A percentile compares a stretch with the other conserved stretches of the same genome.
phyloP scores from a whole-genome alignment of 2,797 vertebrate genomes.

The Schizothorax lantsangensis region DNA sequence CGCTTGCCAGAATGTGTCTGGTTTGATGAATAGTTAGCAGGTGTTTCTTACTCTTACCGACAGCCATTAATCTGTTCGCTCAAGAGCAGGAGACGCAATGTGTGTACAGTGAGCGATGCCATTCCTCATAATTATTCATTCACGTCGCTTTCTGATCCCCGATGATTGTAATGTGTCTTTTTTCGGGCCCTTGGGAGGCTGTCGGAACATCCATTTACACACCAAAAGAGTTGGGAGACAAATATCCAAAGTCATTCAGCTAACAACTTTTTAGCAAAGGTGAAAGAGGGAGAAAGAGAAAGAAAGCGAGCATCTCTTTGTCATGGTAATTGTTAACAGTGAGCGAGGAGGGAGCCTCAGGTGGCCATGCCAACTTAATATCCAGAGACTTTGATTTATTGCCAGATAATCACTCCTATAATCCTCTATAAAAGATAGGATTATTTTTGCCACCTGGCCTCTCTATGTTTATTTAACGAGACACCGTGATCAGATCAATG shows the following conservation, averaged over 20 bases:
- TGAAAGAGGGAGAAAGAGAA: slow-evolving; percentile 33
- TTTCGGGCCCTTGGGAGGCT: slow-evolving; percentile 43
- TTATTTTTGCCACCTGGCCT: slow-evolving; percentile 61
- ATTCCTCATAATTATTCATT: slow-evolving; percentile 66
- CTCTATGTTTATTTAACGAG: slow-evolving; percentile 59
- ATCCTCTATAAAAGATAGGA: slow-evolving; percentile 57
- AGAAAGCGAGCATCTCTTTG: slow-evolving; percentile 38
- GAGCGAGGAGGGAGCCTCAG: slow-evolving; percentile 50
- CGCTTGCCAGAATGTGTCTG: slow-evolving; percentile 56
- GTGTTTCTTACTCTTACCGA: slow-evolving; percentile 63
- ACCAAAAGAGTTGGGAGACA: slow-evolving; percentile 54
- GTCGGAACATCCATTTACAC: slow-evolving; percentile 57
- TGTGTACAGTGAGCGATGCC: slow-evolving; percentile 62
- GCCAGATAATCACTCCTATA: slow-evolving; percentile 62
- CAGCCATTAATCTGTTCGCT: slow-evolving; percentile 65
- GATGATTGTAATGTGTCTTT: slow-evolving; percentile 58
- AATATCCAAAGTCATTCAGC: slow-evolving; percentile 60
- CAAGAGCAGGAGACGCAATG: slow-evolving; percentile 56
- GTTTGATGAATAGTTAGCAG: slow-evolving; percentile 70
- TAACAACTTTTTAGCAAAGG: slow-evolving; percentile 57
- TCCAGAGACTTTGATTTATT: slow-evolving; percentile 62
- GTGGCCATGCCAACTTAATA: slow-evolving; percentile 59
- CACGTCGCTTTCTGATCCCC: slow-evolving; percentile 57
- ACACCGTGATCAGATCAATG: slow-evolving; percentile 45
- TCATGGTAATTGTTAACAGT: slow-evolving; percentile 49